Conservation (phyloP, 2,888 invertebrate species). For the Iselma pallidipennis region DNA sequence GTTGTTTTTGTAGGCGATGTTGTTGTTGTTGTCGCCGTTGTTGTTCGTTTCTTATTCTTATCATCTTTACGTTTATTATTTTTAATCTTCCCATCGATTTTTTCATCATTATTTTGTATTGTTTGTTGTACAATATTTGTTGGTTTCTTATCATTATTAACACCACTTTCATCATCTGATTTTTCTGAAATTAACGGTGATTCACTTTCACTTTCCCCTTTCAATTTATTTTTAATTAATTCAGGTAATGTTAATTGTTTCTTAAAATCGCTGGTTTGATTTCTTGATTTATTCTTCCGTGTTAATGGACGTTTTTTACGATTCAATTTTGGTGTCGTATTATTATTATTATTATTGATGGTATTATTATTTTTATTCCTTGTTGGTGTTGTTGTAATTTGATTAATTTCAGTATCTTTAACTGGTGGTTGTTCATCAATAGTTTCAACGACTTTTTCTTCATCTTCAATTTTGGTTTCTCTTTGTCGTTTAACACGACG, state of each 20-base stretch:
- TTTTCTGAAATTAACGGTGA: constrained; percentile 48
- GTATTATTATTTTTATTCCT: background rate
- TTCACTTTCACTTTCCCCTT: constrained; percentile 44
- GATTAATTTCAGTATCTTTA: background rate
- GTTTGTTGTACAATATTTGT: constrained; percentile 16
- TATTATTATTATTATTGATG: constrained; percentile 8
- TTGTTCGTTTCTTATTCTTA: constrained; percentile 20
- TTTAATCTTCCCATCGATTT: constrained; percentile 14
- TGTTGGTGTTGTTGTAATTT: background rate
- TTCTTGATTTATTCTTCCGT: background rate
- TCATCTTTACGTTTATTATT: constrained; percentile 13
- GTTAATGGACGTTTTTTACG: background rate
- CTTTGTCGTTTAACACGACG: constrained; percentile 49
- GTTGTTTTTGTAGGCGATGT: constrained; percentile 26
- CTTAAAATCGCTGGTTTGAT: constrained; percentile 18
- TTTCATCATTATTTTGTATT: constrained; percentile 27
- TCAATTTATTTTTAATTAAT: constrained; percentile 47
- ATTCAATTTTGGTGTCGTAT: constrained; percentile 13
- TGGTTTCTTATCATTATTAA: constrained; percentile 29
- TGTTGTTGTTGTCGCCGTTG: constrained; percentile 16
- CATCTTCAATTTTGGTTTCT: constrained; percentile 24
- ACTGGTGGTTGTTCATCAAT: background rate
- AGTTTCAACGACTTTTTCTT: constrained; percentile 8
- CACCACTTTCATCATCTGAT: constrained; percentile 45
- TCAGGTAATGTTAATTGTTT: constrained; percentile 55